phyloP scores from a whole-genome alignment of 2,888 invertebrate genomes.

The Xestia xanthographa region DNA sequence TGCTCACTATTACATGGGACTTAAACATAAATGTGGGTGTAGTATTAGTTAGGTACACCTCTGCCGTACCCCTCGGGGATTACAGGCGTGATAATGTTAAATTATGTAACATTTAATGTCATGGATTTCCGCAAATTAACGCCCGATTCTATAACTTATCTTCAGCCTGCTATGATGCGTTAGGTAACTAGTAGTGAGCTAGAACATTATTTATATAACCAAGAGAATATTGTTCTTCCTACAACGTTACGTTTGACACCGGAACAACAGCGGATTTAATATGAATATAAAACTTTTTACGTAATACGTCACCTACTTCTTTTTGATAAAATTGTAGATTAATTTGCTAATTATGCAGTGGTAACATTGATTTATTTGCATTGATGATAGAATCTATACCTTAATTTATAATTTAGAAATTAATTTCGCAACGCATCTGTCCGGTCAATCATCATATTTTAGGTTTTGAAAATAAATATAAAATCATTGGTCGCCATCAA shows the following conservation, averaged over 20 bases:
- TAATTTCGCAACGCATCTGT: background rate
- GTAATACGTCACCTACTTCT: slow-evolving; percentile 48
- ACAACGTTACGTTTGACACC: slow-evolving; percentile 62
- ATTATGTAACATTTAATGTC: background rate
- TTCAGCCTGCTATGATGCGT: slow-evolving; percentile 11
- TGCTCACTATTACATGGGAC: background rate
- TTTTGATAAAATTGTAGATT: slow-evolving; percentile 27
- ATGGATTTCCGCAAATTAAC: background rate
- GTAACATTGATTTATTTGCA: slow-evolving; percentile 24
- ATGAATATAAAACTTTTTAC: slow-evolving; percentile 42
- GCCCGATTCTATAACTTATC: background rate
- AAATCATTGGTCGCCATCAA: background rate
- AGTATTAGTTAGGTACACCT: background rate
- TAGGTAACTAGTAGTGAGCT: slow-evolving; percentile 52
- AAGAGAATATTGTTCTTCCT: slow-evolving; percentile 61
- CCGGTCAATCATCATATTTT: background rate
- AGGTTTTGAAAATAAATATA: background rate
- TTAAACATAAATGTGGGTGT: background rate
- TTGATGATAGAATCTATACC: background rate
- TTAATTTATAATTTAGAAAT: background rate
- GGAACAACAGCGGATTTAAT: slow-evolving; percentile 46
- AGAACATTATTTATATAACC: slow-evolving; percentile 59
- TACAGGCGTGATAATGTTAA: background rate
- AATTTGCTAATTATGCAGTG: slow-evolving; percentile 30
- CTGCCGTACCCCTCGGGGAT: background rate